Evolutionary conservation across 1,140 invertebrate species (phyloP), one percentile per base, ranked within the genome.

Genomic region (Drosophila pseudoobscura): DNA sequence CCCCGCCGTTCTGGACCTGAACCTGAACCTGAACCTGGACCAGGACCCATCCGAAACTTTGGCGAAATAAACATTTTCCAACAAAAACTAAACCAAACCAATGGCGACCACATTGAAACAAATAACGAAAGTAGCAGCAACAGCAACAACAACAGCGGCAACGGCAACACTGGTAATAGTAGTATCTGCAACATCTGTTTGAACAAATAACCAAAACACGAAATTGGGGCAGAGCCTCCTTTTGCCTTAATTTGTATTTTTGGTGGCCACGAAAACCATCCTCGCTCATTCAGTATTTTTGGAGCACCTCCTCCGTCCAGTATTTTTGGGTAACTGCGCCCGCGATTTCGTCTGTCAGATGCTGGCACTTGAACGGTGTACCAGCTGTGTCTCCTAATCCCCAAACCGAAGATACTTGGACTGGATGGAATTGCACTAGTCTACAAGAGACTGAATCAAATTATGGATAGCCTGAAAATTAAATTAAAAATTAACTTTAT

Each of bases 191-290:
- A 64, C 80, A 84, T 85, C 80, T 84, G 80, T 73, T 77, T 52
- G 47, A 84, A 85, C 80, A 84, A 84, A 85, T 87, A 85, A 63
- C 56, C 73, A 53, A 80, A 84, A 87, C 80, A 87, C 75, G 62
- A 11, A 74, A 59, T 62, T 58, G 54, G 17, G 49, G 44, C 22
- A 56, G 53, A 53, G 53, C 35, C 44, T 22, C 35, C 35, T 5
- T 9, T 17, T 22, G 6, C 35, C 8, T 24, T 6, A 22, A 13
- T 11, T 6, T 22, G 20, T 24, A 47, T 57, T 56, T 49, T 29
- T 35, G 26, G 13, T 7, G 11, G 6, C 6, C 24, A 20, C 7
- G 2, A 41, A 39, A 13, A 5, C 9, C 1, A 5, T 3, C 35
- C 1, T 1, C 22, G 13, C 11, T 50, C 49, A 63, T 13, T n/a